These are phyloP conservation scores for Smittia aterrima DNA, from an alignment of 2,888 invertebrate species.

Conservation along the genomic window DNA sequence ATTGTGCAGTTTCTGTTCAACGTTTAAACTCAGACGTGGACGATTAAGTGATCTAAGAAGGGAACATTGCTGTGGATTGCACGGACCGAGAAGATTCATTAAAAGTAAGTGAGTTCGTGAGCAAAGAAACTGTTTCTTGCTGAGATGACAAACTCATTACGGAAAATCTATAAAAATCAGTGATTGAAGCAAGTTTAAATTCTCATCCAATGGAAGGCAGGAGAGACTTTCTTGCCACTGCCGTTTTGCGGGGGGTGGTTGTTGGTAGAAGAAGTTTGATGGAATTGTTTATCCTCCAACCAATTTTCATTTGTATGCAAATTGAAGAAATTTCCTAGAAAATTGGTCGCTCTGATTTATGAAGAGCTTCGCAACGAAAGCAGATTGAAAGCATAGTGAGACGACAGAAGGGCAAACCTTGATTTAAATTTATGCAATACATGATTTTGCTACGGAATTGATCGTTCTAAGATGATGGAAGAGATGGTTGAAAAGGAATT, in stretches of 20 bases:
- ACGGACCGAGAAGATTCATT: background rate
- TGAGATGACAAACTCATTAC: background rate
- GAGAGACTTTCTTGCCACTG: too few species aligned
- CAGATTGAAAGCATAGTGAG: too few species aligned
- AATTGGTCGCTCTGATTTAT: too few species aligned
- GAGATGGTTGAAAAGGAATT: background rate
- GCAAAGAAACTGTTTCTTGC: background rate
- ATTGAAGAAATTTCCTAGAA: too few species aligned
- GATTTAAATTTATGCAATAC: background rate
- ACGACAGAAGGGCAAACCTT: background rate
- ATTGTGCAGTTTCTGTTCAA: background rate
- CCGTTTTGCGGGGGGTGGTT: background rate
- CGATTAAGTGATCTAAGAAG: background rate
- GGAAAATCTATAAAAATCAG: background rate
- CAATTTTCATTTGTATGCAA: constrained; percentile 36
- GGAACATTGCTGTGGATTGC: background rate
- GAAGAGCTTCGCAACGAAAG: too few species aligned
- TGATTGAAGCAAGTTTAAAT: background rate
- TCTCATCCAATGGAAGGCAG: background rate
- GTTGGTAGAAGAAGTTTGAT: background rate
- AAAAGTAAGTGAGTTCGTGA: background rate
- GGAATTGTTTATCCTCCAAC: background rate
- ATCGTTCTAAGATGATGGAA: too few species aligned
- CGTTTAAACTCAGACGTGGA: too few species aligned
- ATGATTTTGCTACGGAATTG: background rate